phyloP scores from a whole-genome alignment of 2,113 vertebrate species.

The Lophotis ruficrista region DNA sequence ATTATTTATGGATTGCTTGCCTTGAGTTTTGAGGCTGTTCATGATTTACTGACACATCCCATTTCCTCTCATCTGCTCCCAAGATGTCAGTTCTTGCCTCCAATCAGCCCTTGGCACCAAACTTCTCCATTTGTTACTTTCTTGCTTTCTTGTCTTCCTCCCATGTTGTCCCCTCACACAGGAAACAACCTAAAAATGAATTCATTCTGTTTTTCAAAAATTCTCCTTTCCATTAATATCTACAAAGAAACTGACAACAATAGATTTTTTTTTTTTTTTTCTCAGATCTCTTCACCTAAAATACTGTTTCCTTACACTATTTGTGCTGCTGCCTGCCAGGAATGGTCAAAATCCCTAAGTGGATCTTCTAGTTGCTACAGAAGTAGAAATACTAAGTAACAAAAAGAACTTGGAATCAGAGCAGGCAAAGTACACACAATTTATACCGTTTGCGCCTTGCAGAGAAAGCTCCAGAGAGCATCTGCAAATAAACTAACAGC shows the following conservation, averaged over 20 bases:
- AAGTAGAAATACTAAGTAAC: constrained; percentile 48
- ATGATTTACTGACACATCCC: constrained; percentile 50
- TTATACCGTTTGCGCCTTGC: constrained; percentile 28
- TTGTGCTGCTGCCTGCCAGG: neutral
- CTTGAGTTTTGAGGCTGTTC: constrained; percentile 37
- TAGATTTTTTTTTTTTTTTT: neutral
- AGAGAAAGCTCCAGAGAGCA: constrained; percentile 29
- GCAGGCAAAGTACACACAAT: constrained; percentile 29
- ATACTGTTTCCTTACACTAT: neutral
- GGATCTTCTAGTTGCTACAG: constrained; percentile 38
- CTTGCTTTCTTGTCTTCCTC: neutral
- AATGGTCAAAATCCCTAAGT: constrained; percentile 12
- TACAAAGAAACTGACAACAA: neutral
- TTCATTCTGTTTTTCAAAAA: neutral
- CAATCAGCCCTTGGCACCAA: constrained; percentile 19
- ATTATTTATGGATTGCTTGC: constrained; percentile 34
- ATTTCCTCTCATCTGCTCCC: constrained; percentile 65
- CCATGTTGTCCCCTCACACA: neutral
- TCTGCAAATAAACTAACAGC: constrained; percentile 9
- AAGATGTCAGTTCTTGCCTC: constrained; percentile 52
- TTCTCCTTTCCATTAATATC: neutral
- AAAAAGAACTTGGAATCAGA: neutral
- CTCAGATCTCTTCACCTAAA: neutral
- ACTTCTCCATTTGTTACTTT: constrained; percentile 4
- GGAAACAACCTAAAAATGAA: constrained; percentile 28